These are phyloP conservation scores for Pangasius larnaudii DNA, from an alignment of 2,797 vertebrate species.

Conservation along the genomic window DNA sequence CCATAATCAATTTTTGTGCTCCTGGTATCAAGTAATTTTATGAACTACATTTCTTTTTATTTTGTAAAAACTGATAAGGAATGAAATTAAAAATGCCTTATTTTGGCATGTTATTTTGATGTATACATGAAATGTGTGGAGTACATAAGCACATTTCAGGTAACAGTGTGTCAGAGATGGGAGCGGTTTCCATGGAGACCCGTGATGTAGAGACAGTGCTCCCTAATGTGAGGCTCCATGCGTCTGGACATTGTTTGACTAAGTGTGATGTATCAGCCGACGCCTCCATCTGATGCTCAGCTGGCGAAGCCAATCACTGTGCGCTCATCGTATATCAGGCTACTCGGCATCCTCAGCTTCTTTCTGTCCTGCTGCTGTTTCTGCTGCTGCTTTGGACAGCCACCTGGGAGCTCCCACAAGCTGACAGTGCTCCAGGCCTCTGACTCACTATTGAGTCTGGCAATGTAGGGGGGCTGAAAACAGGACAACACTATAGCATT, in stretches of 20 bases:
- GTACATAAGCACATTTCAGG: conserved; percentile 31
- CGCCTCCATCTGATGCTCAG: conserved; percentile 29
- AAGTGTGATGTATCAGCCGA: conserved; percentile 43
- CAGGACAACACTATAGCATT: conserved; percentile 18
- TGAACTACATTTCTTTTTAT: neutral
- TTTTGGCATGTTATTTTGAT: neutral
- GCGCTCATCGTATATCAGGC: conserved; percentile 10
- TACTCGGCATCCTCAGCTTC: conserved; percentile 18
- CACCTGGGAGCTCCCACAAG: conserved; percentile 13
- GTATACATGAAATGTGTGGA: neutral
- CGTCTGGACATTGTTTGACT: conserved; percentile 55
- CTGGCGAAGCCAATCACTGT: neutral
- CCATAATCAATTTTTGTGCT: neutral
- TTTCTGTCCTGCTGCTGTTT: conserved; percentile 12
- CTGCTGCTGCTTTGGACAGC: conserved; percentile 14
- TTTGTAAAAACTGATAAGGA: neutral
- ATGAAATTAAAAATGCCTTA: neutral
- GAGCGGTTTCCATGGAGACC: conserved; percentile 71
- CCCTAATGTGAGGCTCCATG: conserved; percentile 54
- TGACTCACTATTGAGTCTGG: conserved; percentile 14
- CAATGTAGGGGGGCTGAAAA: conserved; percentile 29
- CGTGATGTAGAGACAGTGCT: conserved; percentile 44
- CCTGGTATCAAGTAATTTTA: neutral
- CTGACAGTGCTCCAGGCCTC: conserved; percentile 7
- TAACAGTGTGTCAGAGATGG: conserved; percentile 52